These are phyloP conservation scores for Coleophora deauratella DNA, from an alignment of 2,888 invertebrate species.

Conservation along the genomic window DNA sequence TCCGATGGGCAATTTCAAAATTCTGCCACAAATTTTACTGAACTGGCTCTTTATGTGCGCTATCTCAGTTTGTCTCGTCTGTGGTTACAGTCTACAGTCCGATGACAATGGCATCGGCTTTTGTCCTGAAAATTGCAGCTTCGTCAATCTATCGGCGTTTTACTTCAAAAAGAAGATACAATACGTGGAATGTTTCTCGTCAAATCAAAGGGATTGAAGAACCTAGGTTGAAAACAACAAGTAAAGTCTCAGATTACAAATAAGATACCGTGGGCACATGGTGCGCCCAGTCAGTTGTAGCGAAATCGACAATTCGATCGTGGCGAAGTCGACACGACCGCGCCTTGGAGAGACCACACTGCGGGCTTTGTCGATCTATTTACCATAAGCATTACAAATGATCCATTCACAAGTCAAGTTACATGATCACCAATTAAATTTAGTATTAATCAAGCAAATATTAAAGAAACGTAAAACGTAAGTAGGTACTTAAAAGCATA, in stretches of 20 bases:
- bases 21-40: constrained; percentile 37
- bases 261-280: constrained; percentile 45
- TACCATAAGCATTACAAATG: background rate
- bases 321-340: constrained; percentile 42
- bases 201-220: too few species aligned
- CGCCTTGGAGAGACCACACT: constrained; percentile 12
- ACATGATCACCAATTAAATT: too few species aligned
- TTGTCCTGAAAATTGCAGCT: too few species aligned
- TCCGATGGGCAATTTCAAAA: constrained; percentile 50
- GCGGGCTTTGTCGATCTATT: constrained; percentile 20
- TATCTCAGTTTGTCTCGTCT: constrained; percentile 7
- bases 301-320: constrained; percentile 50
- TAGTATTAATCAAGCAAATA: too few species aligned
- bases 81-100: background rate
- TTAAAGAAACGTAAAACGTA: too few species aligned
- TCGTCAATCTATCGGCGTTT: too few species aligned
- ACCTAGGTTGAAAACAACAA: constrained; percentile 28
- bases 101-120: too few species aligned
- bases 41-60: constrained; percentile 8
- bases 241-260: constrained; percentile 50
- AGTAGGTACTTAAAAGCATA: too few species aligned
- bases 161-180: too few species aligned
- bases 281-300: constrained; percentile 49
- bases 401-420: too few species aligned
- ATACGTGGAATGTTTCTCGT: too few species aligned